These are phyloP conservation scores for Deroplatys truncata DNA, from an alignment of 2,888 invertebrate genomes.

Conservation along the genomic window DNA sequence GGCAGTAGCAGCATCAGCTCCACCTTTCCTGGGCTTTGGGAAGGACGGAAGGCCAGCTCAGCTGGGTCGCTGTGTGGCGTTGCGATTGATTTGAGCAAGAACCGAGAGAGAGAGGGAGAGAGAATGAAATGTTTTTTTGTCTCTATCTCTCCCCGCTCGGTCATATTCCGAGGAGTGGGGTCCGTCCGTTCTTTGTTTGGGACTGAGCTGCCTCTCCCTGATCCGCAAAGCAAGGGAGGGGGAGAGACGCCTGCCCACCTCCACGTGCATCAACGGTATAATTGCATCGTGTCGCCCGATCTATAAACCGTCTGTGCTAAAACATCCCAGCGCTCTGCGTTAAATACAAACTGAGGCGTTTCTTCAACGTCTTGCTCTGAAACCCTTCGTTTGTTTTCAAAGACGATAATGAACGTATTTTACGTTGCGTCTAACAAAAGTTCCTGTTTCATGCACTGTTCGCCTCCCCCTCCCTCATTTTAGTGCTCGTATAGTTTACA, in stretches of 20 bases:
- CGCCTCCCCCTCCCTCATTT: too few relatives aligned
- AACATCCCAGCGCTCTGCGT: too few relatives aligned
- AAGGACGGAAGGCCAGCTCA: background rate
- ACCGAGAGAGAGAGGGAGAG: background rate
- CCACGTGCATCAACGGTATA: background rate
- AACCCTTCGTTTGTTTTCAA: too few relatives aligned
- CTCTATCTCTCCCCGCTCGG: background rate
- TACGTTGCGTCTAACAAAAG: too few relatives aligned
- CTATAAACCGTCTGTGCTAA: background rate
- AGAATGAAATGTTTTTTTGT: background rate
- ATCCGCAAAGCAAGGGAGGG: background rate
- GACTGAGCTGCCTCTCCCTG: background rate
- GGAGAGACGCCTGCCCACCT: background rate
- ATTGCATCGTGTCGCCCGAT: background rate
- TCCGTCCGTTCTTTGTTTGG: background rate
- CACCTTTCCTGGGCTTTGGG: background rate
- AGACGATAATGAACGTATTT: too few relatives aligned
- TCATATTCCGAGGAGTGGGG: background rate
- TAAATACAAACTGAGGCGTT: too few relatives aligned
- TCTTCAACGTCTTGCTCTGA: too few relatives aligned
- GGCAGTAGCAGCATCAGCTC: background rate
- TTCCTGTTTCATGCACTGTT: too few relatives aligned
- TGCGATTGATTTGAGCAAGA: background rate
- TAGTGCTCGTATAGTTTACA: too few relatives aligned
- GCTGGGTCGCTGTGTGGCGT: background rate